Base-by-base conservation (phyloP, 2,888 invertebrate genomes). In the Hypomecis punctinalis region DNA sequence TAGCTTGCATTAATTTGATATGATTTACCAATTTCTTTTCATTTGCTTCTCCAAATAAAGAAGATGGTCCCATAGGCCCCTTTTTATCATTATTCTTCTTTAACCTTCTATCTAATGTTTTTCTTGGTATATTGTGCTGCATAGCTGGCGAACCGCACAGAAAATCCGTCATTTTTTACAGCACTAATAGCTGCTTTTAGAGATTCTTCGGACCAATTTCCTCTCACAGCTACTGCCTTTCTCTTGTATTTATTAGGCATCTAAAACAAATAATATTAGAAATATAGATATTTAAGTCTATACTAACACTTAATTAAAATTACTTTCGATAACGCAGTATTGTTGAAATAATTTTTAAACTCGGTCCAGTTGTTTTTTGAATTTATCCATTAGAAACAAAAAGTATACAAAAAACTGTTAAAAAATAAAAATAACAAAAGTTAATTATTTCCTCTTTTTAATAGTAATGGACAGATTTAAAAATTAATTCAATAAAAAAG, bases 1-100 rank as follows among this genome's bases (percentile, higher is more conserved):
- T 60, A 42, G 45, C n/a, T 10, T 61, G 61, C 54, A 61, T 54
- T 3, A 6, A 1, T 23, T 23, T 46, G 1, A 46, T 23, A 23
- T 46, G 46, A 7, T 0, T 2, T 2, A 13, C 13, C 5, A 23
- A 7, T 46, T 7, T 46, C 7, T 46, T 46, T 46, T 46, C 46
- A 7, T 46, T 23, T 13, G 13, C 23, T 5, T 4, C 6, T 5
- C 23, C 23, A 5, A 46, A 46, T 13, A 23, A 5, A 6, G 33
- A 48, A 65, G 63, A 33, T 23, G 42, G 49, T 36, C 58, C 48
- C 37, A 51, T 42, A 43, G 42, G 49, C 10, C 58, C 58, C 11
- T 49, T 49, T 49, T 33, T 58, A 23, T 49, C n/a, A 35, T 58
- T 49, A 42, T 49, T 49, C 10, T 10, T 40, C 8, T 58, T 58